Evolutionary conservation across 2,888 invertebrate genomes (phyloP).

Genomic region (Eustalomyia histrio): DNA sequence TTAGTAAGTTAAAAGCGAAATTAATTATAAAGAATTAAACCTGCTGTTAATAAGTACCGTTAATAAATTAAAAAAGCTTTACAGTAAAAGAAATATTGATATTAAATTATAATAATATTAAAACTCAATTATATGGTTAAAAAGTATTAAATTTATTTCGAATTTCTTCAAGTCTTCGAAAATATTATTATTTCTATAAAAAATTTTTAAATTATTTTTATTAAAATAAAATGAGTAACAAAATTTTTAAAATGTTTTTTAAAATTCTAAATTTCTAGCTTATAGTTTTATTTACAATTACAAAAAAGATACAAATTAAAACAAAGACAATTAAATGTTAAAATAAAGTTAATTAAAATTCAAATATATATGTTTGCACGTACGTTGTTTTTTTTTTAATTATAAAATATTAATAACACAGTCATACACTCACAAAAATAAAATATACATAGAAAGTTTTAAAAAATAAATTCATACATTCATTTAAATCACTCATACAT

Average conservation of each 20-base stretch:
- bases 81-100: neutral
- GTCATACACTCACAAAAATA: constrained; percentile 37
- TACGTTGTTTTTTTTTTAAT: too few relatives aligned
- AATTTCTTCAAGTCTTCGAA: neutral
- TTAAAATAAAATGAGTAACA: constrained; percentile 24
- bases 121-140: neutral
- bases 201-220: constrained; percentile 30
- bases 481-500: constrained; percentile 10
- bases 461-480: constrained; percentile 44
- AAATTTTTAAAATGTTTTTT: constrained; percentile 5
- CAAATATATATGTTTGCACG: constrained; percentile 48
- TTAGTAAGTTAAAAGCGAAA: constrained; percentile 49
- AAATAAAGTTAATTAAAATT: constrained; percentile 50
- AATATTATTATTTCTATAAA: constrained; percentile 60
- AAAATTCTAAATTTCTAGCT: constrained; percentile 57
- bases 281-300: constrained; percentile 67
- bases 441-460: constrained; percentile 57
- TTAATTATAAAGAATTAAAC: constrained; percentile 33
- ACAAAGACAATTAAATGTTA: constrained; percentile 44
- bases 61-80: constrained; percentile 73
- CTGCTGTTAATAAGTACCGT: constrained; percentile 74
- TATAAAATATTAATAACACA: constrained; percentile 50
- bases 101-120: neutral
- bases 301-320: constrained; percentile 36
- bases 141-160: neutral